These are phyloP conservation scores for Pararge aegeria DNA, from an alignment of 1,140 invertebrate species.

Conservation along the genomic window DNA sequence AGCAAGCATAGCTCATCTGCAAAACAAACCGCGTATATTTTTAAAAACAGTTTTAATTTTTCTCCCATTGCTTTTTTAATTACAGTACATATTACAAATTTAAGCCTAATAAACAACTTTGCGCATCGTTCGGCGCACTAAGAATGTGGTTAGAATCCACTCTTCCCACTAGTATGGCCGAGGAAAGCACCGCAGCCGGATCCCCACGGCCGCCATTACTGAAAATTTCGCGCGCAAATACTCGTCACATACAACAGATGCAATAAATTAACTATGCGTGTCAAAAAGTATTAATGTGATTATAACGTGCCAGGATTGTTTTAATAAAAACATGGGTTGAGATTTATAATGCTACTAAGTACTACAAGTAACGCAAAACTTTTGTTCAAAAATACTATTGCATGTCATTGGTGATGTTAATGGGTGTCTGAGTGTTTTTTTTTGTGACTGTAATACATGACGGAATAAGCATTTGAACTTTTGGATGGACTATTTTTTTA, in stretches of 20 bases:
- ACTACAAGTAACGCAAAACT: constrained; percentile 6
- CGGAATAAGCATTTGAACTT: background rate
- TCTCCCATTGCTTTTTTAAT: no score
- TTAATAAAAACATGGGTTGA: constrained; percentile 14
- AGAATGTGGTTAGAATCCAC: constrained; percentile 23
- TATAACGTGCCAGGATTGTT: background rate
- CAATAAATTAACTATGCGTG: constrained; percentile 24
- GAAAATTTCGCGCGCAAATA: constrained; percentile 54
- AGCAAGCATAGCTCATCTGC: no score
- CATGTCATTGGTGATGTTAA: background rate
- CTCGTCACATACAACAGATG: constrained; percentile 27
- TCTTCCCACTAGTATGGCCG: constrained; percentile 41
- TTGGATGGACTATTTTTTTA: background rate
- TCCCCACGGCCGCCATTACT: constrained; percentile 27
- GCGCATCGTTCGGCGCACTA: constrained; percentile 54
- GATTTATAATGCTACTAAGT: background rate
- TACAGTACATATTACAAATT: no score
- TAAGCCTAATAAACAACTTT: background rate
- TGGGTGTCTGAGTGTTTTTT: background rate
- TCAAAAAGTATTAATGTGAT: constrained; percentile 16
- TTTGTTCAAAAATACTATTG: background rate
- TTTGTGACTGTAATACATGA: background rate
- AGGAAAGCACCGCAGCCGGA: constrained; percentile 40
- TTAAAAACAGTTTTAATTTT: no score
- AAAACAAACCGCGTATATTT: no score